Base-by-base conservation (phyloP, 2,888 invertebrate species). In the Galeopsomyia nigrocyanea region DNA sequence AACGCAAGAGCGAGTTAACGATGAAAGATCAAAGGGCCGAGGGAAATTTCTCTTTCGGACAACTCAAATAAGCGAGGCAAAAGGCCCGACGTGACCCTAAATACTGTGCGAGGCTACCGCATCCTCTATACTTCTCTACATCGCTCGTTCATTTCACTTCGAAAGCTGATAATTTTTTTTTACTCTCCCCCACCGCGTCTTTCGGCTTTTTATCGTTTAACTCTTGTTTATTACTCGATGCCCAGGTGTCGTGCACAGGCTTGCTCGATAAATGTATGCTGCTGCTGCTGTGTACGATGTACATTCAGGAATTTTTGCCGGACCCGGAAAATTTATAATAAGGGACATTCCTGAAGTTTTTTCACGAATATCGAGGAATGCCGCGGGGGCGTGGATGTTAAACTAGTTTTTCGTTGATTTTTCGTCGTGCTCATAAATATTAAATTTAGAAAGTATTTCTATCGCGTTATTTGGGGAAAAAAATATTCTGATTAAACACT, bases 61-160 rank as follows among this genome's bases (percentile, higher is more conserved):
- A 86, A 86, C 82, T 85, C 86, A 85, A 86, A 86, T 84, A 86
- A 84, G 82, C 83, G 80, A 83, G 84, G 57, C 46, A 63, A 67
- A 72, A 62, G 65, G 51, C 77, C 79, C 80, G 75, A 74, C 73
- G 71, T 60, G 80, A 83, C 82, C 84, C 83, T 83, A 82, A 84
- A 85, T 84, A 82, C 82, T 81, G 78, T 72, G 78, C 78, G 70
- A 75, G 67, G 67, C 67, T 26, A 26, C 61, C 49, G 46, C 68
- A 39, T 67, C 62, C 56, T 50, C 39, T 22, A 21, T 60, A 70
- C 73, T 64, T 71, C 73, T 72, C 31, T 65, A 50, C 65, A 53
- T 61, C 49, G 51, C 53, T 60, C 49, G 66, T 66, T 58, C 67
- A 53, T 67, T 68, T 58, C 64, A 58, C 76, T 74, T 73, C 64